phyloP scores from a whole-genome alignment of 2,888 invertebrate species.

The Nomada ruficornis region DNA sequence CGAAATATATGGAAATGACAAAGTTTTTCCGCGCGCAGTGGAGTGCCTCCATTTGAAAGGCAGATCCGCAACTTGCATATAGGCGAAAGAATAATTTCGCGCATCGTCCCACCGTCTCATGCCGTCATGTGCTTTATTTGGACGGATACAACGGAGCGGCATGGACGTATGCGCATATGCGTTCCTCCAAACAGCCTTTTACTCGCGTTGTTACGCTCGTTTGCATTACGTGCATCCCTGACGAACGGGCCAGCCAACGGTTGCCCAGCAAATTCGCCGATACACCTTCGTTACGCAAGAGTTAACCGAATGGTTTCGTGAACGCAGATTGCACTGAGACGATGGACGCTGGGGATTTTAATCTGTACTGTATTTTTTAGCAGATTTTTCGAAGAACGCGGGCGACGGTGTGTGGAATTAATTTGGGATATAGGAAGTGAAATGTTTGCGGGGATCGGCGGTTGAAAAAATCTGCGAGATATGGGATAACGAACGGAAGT shows the following conservation, averaged over 20 bases:
- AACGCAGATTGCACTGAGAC: neutral
- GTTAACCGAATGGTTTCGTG: neutral
- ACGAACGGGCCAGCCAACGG: neutral
- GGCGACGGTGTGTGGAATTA: no score
- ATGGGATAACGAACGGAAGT: no score
- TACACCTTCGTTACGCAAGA: neutral
- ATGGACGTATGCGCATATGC: neutral
- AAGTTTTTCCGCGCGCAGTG: conserved; percentile 63
- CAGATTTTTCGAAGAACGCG: no score
- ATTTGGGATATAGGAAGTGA: no score
- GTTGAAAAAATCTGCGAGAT: no score
- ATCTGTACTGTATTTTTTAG: no score
- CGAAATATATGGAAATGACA: conserved; percentile 69
- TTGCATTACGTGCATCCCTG: neutral
- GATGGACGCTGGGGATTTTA: no score
- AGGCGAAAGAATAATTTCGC: conserved; percentile 71
- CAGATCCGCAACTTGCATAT: conserved; percentile 63
- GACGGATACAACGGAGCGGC: neutral
- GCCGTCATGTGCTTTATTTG: conserved; percentile 42
- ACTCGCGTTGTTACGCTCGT: conserved; percentile 11
- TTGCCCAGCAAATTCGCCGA: neutral
- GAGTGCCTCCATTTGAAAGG: conserved; percentile 71
- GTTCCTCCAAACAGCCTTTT: conserved; percentile 27
- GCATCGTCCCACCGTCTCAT: conserved; percentile 30
- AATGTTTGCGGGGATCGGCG: no score